Evolutionary conservation across 2,113 vertebrate species (phyloP).

Genomic region (Gulo gulo): DNA sequence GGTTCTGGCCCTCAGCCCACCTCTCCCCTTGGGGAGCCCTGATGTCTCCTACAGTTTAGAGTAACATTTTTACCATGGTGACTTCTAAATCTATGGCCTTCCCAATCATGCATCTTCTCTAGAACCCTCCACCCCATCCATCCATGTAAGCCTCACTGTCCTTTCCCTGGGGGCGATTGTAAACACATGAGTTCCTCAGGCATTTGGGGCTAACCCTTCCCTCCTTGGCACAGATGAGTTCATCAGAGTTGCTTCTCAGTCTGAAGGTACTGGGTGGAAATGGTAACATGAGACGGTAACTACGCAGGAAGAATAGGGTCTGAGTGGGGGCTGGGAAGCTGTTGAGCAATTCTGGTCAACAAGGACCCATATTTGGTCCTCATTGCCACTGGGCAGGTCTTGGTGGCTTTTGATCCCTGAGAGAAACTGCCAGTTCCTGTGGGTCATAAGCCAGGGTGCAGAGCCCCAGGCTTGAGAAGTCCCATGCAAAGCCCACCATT

Average conservation of each 20-base stretch:
- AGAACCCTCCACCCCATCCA: neutral
- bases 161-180: neutral
- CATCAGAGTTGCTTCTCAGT: neutral
- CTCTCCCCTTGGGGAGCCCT: neutral
- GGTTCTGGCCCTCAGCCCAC: neutral
- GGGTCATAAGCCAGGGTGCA: neutral
- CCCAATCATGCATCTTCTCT: neutral
- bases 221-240: neutral
- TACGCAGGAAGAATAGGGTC: neutral
- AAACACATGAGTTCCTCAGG: neutral
- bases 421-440: neutral
- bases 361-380: neutral
- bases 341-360: neutral
- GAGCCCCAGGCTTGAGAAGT: neutral
- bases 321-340: neutral
- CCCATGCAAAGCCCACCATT: neutral
- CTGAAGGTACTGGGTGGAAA: neutral
- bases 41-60: neutral
- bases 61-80: neutral
- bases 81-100: slow-evolving; percentile 4
- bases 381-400: neutral
- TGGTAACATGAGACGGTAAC: neutral
- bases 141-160: neutral
- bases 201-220: neutral
- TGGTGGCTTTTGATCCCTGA: neutral